These are phyloP conservation scores for Capricornis sumatraensis DNA, from an alignment of 2,113 vertebrate genomes.

Conservation along the genomic window DNA sequence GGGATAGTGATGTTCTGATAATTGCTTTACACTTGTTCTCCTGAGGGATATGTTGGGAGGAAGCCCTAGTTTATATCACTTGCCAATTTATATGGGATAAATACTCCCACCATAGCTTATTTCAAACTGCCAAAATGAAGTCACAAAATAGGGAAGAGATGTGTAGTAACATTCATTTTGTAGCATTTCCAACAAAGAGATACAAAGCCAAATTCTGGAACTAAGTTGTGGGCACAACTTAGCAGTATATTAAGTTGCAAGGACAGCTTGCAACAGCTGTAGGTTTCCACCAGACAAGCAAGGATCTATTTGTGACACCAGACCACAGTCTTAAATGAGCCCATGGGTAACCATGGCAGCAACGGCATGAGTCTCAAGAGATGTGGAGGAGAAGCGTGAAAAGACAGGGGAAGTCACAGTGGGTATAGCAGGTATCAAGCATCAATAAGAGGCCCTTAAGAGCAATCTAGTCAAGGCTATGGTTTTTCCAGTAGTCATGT, in stretches of 20 bases:
- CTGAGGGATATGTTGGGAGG: too few relatives aligned
- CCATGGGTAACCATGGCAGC: neutral
- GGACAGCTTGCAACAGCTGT: too few relatives aligned
- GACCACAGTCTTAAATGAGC: neutral
- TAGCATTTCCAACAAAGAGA: neutral
- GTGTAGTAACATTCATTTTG: too few relatives aligned
- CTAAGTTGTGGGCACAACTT: neutral
- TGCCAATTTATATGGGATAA: neutral
- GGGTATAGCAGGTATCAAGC: fast-evolving
- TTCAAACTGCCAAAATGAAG: neutral
- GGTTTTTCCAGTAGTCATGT: too few relatives aligned
- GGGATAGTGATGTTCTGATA: neutral
- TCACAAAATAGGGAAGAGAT: neutral
- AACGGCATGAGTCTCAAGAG: neutral
- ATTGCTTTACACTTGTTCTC: neutral
- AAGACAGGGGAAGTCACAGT: neutral
- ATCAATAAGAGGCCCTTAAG: neutral
- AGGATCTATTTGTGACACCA: neutral
- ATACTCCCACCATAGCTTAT: neutral
- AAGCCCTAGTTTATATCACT: neutral
- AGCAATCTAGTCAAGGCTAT: neutral
- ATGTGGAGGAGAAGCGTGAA: neutral
- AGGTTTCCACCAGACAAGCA: neutral
- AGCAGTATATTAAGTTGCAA: neutral
- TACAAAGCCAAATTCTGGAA: neutral